Evolutionary conservation across 2,888 invertebrate species (phyloP).

Genomic region (Noctua fimbriata): DNA sequence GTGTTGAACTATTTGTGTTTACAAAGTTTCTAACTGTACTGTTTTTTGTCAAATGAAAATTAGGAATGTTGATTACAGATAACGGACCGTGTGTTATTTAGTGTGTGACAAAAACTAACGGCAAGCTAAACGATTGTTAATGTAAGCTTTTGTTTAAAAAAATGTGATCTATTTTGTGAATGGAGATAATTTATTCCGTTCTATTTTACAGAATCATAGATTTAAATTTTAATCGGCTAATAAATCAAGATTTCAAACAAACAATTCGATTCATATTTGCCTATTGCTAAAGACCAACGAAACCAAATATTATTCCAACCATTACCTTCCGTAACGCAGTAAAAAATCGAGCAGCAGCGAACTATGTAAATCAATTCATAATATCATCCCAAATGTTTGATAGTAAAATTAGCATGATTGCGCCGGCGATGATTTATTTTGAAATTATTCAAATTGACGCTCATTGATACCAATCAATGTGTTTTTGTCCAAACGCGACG

Average conservation of each 20-base stretch:
- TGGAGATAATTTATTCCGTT: conserved; percentile 6
- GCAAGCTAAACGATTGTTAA: conserved; percentile 57
- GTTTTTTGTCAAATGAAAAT: conserved; percentile 61
- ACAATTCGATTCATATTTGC: conserved; percentile 34
- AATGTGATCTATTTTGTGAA: conserved; percentile 1
- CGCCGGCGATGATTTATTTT: conserved; percentile 80
- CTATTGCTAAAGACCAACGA: conserved; percentile 16
- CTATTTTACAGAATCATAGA: not conserved
- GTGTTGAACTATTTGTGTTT: conserved; percentile 67
- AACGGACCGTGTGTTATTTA: conserved; percentile 52
- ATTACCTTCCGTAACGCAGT: conserved; percentile 66
- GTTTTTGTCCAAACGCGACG: conserved; percentile 75
- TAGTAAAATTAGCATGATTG: conserved; percentile 77
- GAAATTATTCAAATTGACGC: conserved; percentile 82
- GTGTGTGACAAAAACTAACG: conserved; percentile 61
- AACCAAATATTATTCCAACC: conserved; percentile 46
- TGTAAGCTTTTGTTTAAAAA: conserved; percentile 25
- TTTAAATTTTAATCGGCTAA: conserved; percentile 13
- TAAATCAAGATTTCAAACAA: conserved; percentile 48
- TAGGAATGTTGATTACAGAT: conserved; percentile 68
- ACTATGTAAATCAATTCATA: conserved; percentile 67
- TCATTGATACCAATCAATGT: conserved; percentile 81
- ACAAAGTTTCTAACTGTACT: conserved; percentile 60
- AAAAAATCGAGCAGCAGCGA: conserved; percentile 44
- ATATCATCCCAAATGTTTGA: conserved; percentile 70